phyloP scores from a whole-genome alignment of 2,888 invertebrate genomes.

The Pandemis corylana region DNA sequence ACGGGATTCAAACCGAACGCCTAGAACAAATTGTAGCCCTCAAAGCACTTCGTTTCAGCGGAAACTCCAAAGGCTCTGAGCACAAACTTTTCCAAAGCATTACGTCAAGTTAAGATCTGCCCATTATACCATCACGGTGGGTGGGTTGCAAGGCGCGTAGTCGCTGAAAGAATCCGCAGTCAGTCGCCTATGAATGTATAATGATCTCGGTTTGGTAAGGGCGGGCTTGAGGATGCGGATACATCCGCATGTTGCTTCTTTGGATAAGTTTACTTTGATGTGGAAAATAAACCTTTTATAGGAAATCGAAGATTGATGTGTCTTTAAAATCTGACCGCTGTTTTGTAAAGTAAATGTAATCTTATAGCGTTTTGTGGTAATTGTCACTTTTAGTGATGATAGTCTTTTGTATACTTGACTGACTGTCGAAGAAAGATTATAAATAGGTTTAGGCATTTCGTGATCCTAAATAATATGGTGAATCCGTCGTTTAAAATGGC shows the following conservation, averaged over 20 bases:
- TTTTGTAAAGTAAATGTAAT: too few species aligned
- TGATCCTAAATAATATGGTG: too few species aligned
- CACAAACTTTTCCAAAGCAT: constrained; percentile 54
- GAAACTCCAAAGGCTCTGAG: constrained; percentile 24
- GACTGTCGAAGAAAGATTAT: too few species aligned
- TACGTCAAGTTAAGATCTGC: constrained; percentile 51
- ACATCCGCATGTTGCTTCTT: constrained; percentile 46
- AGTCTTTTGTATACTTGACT: too few species aligned
- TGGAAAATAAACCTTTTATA: too few species aligned
- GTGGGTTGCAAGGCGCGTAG: constrained; percentile 60
- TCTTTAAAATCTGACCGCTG: too few species aligned
- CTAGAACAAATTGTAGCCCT: neutral
- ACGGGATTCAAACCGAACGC: neutral
- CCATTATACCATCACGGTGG: constrained; percentile 82
- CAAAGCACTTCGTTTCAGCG: neutral
- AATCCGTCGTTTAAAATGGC: too few species aligned
- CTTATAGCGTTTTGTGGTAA: too few species aligned
- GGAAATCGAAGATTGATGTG: neutral
- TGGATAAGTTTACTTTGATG: neutral
- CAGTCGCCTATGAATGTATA: constrained; percentile 80
- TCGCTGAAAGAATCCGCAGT: constrained; percentile 66
- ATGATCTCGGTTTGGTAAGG: constrained; percentile 66
- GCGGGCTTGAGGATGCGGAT: constrained; percentile 49
- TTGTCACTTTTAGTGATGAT: too few species aligned
- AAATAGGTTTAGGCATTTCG: too few species aligned